Conservation (phyloP, 2,888 invertebrate genomes). For the Epinotia demarniana region DNA sequence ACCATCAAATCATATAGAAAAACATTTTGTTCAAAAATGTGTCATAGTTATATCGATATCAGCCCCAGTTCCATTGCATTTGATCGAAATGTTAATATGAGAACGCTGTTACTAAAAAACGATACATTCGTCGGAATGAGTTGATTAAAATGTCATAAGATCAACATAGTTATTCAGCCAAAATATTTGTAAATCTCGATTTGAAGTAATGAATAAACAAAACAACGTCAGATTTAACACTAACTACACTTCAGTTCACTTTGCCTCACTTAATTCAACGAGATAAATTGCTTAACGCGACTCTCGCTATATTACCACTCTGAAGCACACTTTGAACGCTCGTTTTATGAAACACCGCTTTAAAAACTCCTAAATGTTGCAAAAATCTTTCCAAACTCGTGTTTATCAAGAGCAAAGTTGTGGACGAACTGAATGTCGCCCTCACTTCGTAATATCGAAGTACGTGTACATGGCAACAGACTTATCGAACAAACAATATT, state of each 20-base stretch:
- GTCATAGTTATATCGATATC: too few species aligned
- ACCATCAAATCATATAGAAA: too few species aligned
- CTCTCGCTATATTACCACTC: constrained; percentile 6
- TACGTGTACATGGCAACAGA: neutral
- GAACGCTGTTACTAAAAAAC: too few species aligned
- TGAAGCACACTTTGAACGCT: constrained; percentile 22
- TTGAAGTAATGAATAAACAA: neutral
- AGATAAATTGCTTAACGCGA: neutral
- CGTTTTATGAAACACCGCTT: constrained; percentile 22
- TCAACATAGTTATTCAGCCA: too few species aligned
- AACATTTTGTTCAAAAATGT: too few species aligned
- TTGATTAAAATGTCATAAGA: too few species aligned
- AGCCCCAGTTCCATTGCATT: too few species aligned
- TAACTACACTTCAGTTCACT: neutral
- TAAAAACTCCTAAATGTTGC: constrained; percentile 21
- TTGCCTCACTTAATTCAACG: neutral
- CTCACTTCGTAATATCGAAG: constrained; percentile 11
- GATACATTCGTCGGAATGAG: too few species aligned
- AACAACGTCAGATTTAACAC: neutral
- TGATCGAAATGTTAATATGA: too few species aligned
- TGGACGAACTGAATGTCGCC: constrained; percentile 22
- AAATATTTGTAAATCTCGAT: neutral
- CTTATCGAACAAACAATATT: constrained; percentile 31
- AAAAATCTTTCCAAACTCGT: constrained; percentile 30
- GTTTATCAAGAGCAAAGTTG: constrained; percentile 33